phyloP scores from a whole-genome alignment of 1,140 invertebrate genomes.

The Nixonia krombeini region DNA sequence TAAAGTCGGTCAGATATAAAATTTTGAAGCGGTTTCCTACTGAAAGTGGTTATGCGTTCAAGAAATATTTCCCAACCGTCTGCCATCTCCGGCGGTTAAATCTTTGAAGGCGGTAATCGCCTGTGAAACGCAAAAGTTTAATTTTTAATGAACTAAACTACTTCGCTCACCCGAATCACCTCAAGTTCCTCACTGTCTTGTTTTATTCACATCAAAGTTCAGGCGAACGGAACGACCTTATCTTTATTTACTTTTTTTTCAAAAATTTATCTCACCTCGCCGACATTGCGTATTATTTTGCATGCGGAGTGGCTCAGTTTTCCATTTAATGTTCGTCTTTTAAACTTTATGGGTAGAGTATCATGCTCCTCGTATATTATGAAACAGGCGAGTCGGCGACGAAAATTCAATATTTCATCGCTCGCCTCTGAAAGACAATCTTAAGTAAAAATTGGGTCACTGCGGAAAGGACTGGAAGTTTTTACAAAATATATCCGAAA shows the following conservation, averaged over 20 bases:
- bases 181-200: no score
- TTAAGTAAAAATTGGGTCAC: constrained; percentile 2
- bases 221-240: no score
- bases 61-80: constrained; percentile 5
- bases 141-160: constrained; percentile 35
- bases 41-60: background rate
- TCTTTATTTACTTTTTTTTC: no score
- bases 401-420: constrained; percentile 4
- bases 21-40: no score
- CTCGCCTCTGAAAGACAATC: background rate
- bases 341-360: background rate
- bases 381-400: background rate
- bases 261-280: background rate
- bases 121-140: constrained; percentile 18
- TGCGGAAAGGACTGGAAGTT: background rate
- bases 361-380: background rate
- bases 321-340: constrained; percentile 1
- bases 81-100: constrained; percentile 39
- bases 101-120: constrained; percentile 39
- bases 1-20: no score
- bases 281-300: background rate
- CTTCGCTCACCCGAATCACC: background rate
- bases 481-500: background rate
- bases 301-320: background rate
- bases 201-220: no score